Evolutionary conservation across 2,888 invertebrate species (phyloP).

Genomic region (Crematogaster levior): DNA sequence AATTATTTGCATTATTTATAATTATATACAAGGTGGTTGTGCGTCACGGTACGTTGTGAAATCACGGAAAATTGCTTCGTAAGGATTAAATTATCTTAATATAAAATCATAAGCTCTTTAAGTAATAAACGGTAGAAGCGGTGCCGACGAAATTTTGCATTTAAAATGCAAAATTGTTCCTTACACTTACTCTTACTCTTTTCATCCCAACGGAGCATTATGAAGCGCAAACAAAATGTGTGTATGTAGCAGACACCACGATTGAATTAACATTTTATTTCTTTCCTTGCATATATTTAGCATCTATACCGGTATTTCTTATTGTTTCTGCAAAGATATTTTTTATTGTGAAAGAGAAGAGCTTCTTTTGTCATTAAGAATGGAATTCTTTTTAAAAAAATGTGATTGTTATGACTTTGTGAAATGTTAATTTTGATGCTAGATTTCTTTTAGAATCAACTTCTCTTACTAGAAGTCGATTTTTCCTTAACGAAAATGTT

Average conservation of each 20-base stretch:
- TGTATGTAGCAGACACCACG: conserved; percentile 2
- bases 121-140: conserved; percentile 28
- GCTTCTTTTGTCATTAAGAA: neutral
- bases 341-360: neutral
- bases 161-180: conserved; percentile 47
- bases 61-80: neutral
- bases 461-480: too few relatives aligned
- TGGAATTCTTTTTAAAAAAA: neutral
- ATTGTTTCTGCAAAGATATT: neutral
- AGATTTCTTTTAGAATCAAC: neutral
- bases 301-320: neutral
- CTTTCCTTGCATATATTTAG: neutral
- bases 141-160: conserved; percentile 4
- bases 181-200: neutral
- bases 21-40: neutral
- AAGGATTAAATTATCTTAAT: conserved; percentile 1
- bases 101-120: conserved; percentile 33
- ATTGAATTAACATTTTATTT: conserved; percentile 45
- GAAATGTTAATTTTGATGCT: neutral
- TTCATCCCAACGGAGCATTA: conserved; percentile 22
- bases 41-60: neutral
- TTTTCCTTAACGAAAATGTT: conserved; percentile 4
- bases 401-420: neutral
- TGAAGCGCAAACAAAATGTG: conserved; percentile 20
- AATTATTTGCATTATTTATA: neutral